Conservation (phyloP, 1,140 invertebrate species). For the Lasaia peninsularis region DNA sequence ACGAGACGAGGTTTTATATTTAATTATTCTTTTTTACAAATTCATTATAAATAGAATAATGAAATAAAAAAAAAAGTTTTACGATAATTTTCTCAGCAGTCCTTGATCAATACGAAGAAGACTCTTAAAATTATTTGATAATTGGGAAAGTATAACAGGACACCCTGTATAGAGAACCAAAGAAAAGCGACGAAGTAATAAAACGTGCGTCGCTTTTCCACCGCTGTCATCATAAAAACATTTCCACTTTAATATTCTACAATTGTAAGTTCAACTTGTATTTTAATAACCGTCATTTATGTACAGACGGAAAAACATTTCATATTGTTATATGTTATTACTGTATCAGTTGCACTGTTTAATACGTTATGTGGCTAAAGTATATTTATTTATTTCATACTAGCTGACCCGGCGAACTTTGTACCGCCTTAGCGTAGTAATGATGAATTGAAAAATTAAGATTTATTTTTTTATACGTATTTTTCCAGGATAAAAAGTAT, state of each 20-base stretch:
- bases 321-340: not conserved
- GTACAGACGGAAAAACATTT: not conserved
- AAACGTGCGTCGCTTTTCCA: constrained; percentile 54
- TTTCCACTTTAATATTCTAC: constrained; percentile 60
- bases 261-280: constrained; percentile 40
- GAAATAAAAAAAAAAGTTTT: too few species aligned
- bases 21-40: too few species aligned
- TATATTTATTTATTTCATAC: too few species aligned
- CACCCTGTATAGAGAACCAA: constrained; percentile 35
- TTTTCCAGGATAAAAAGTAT: too few species aligned
- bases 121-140: not conserved
- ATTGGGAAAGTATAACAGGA: not conserved
- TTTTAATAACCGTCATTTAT: not conserved
- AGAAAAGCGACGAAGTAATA: constrained; percentile 50
- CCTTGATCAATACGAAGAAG: too few species aligned
- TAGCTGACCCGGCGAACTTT: constrained; percentile 34
- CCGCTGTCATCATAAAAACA: constrained; percentile 64
- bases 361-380: too few species aligned
- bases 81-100: too few species aligned
- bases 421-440: too few species aligned
- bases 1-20: too few species aligned
- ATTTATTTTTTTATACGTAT: too few species aligned
- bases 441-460: too few species aligned
- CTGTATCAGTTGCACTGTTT: not conserved
- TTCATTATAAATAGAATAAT: too few species aligned